A percentile compares a stretch with the other conserved stretches of the same genome.
phyloP scores from a whole-genome alignment of 2,113 vertebrate species.

The Rhodinocichla rosea region DNA sequence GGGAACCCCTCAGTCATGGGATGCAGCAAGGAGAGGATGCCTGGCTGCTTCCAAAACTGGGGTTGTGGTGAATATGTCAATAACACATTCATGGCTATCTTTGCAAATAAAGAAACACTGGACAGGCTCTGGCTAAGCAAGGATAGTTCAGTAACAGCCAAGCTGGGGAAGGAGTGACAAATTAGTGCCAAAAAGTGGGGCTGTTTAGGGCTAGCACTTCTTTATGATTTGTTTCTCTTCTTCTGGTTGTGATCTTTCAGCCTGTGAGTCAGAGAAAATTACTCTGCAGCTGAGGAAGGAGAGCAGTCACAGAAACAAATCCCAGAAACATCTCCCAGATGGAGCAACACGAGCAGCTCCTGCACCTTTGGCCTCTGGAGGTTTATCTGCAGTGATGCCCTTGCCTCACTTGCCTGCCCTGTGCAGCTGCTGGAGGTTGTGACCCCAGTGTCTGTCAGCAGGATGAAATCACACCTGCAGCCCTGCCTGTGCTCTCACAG shows the following conservation, averaged over 20 bases:
- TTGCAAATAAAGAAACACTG: neutral
- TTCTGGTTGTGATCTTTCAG: neutral
- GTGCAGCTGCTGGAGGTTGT: neutral
- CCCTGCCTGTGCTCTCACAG: neutral
- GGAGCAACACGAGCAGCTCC: neutral
- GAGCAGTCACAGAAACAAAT: neutral
- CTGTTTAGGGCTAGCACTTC: neutral
- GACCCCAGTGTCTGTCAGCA: neutral
- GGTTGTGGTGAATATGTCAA: neutral
- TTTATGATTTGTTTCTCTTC: neutral
- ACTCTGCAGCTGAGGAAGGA: neutral
- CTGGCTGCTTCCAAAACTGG: neutral
- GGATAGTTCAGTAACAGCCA: neutral
- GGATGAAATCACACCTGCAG: neutral
- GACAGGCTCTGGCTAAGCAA: neutral
- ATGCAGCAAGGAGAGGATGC: neutral
- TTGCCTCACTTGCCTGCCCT: neutral
- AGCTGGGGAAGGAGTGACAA: neutral
- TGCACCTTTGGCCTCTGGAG: neutral
- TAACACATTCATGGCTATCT: neutral
- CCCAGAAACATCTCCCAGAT: neutral
- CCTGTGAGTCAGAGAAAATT: neutral
- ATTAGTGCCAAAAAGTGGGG: neutral
- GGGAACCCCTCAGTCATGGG: neutral
- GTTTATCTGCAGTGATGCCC: neutral